phyloP scores from a whole-genome alignment of 1,140 invertebrate genomes.

The Galleria mellonella region DNA sequence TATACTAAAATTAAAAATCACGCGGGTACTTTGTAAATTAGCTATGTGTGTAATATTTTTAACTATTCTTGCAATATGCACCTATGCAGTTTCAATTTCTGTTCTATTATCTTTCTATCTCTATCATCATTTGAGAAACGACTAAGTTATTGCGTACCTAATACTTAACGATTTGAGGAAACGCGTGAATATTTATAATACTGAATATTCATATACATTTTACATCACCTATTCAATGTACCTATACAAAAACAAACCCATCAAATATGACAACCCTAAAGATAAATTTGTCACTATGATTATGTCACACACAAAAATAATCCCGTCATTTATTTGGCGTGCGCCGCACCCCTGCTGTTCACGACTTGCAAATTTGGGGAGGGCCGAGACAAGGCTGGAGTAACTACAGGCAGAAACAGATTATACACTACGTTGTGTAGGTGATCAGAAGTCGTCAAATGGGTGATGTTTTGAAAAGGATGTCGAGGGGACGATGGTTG shows the following conservation, averaged over 20 bases:
- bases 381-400: slow-evolving; percentile 12
- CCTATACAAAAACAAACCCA: slow-evolving; percentile 17
- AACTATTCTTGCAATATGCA: too few species aligned
- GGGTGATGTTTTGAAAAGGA: slow-evolving; percentile 58
- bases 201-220: too few species aligned
- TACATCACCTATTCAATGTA: not conserved
- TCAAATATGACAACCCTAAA: slow-evolving; percentile 57
- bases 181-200: too few species aligned
- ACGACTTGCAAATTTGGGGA: slow-evolving; percentile 66
- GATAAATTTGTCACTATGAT: slow-evolving; percentile 71
- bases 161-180: too few species aligned
- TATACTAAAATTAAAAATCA: too few species aligned
- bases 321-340: slow-evolving; percentile 69
- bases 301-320: slow-evolving; percentile 74
- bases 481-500: slow-evolving; percentile 48
- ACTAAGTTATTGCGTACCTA: too few species aligned
- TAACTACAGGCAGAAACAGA: slow-evolving; percentile 39
- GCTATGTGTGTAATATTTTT: too few species aligned
- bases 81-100: too few species aligned
- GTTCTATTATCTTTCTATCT: too few species aligned
- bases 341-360: slow-evolving; percentile 55
- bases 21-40: too few species aligned
- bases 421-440: slow-evolving; percentile 58
- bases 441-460: slow-evolving; percentile 60
- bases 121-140: too few species aligned